Evolutionary conservation across 2,888 invertebrate genomes (phyloP), one percentile per base, ranked within the genome.

Genomic region (Callinectes sapidus): DNA sequence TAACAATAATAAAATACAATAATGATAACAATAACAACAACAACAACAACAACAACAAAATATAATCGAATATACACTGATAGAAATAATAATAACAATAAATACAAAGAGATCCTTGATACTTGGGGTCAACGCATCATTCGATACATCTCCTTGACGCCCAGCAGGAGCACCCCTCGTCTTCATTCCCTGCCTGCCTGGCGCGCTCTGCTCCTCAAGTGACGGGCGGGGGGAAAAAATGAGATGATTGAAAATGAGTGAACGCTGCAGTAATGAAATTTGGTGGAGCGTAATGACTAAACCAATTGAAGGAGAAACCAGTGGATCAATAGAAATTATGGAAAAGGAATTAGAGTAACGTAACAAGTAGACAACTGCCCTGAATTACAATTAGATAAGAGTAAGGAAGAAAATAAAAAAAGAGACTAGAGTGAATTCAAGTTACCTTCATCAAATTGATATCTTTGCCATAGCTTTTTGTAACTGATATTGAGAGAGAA

Each of bases 181-280:
- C 71, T 71, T 71, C 71, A 71, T 71, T 71, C 28, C 71, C 28
- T 71, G 71, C n/a, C 71, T 28, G 28, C 71, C 71, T 71, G 71
- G 2, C 71, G 71, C n/a, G 71, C n/a, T 71, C 71, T n/a, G n/a
- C 71, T n/a, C 71, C 71, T n/a, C 6, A 71, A 71, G 28, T 71
- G 71, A 71, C 71, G 71, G 71, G 71, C 71, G 28, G 28, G 10
- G 10, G 28, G 1, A 28, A 71, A 71, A 71, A 71, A 71, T 3
- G 6, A 13, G 35, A 81, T 35, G 81, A 81, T 81, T 71, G 35
- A 81, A 81, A 35, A 35, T 35, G 32, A 35, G 35, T 81, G 81
- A 81, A 81, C 81, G 14, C 81, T 16, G 35, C 35, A 35, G n/a
- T 81, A n/a, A 32, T 35, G 35, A 81, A 14, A 81, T 81, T 35